Conservation (phyloP, 2,888 invertebrate genomes). For the Philopedon plagiatum region DNA sequence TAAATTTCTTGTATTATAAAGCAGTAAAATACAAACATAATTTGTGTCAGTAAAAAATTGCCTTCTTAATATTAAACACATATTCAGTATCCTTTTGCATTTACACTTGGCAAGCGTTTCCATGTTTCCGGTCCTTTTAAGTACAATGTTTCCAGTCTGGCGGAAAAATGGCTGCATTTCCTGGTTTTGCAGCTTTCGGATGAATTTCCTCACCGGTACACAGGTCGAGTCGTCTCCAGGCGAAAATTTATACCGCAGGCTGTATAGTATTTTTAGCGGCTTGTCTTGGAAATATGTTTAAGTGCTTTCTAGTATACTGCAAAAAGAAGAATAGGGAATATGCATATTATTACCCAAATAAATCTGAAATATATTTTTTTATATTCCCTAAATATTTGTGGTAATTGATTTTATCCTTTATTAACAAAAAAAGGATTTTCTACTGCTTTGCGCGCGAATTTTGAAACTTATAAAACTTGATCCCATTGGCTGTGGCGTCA, state of each 20-base stretch:
- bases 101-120: neutral
- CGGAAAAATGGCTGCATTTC: neutral
- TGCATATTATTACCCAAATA: too few species aligned
- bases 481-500: too few species aligned
- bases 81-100: neutral
- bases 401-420: too few species aligned
- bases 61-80: neutral
- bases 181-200: neutral
- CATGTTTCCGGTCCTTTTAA: neutral
- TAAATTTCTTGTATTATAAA: too few species aligned
- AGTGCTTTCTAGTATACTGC: neutral
- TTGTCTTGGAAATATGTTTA: neutral
- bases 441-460: too few species aligned
- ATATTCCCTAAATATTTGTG: too few species aligned
- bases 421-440: too few species aligned
- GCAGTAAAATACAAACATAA: too few species aligned
- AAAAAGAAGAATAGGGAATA: too few species aligned
- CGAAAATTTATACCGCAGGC: neutral
- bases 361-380: too few species aligned
- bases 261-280: neutral
- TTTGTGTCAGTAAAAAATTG: neutral
- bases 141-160: neutral
- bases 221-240: neutral
- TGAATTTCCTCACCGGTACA: neutral
- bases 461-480: too few species aligned